Evolutionary conservation across 2,888 invertebrate species (phyloP), one percentile per base, ranked within the genome.

Genomic region (Brachypalpus laphriformis): DNA sequence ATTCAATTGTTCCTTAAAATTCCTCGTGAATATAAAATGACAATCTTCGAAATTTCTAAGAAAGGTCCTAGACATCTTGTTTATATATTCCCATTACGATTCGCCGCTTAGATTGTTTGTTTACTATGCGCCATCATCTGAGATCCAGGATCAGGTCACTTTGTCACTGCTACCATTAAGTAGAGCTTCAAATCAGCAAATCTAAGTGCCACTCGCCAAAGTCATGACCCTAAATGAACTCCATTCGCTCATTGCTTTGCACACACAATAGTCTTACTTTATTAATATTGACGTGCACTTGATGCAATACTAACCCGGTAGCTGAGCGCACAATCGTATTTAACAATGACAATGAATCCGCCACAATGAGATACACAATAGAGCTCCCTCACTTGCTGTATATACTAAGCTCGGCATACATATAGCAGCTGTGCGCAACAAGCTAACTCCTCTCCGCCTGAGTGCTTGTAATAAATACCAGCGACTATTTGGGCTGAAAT

Each of bases 261-360:
- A 40, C 56, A 54, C 20, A 54, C 18, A 56, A 70, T 70, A 56
- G 65, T 66, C 34, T 51, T 37, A 40, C 49, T 80, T 74, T 75
- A 85, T 80, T 83, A 83, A 75, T 70, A 85, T 75, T 80, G 75
- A 80, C 74, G 70, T 81, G 80, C 74, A 75, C 80, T 80, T 81
- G 80, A 70, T 70, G 83, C 78, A 56, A 14, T 28, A 9, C 59
- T 57, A 40, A 65, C 75, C 70, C 59, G 59, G 70, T 80, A 75
- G 78, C 59, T 34, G 40, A 66, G 40, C 22, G 40, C 22, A 47
- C 63, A 70, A 77, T 45, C 74, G 56, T 51, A 42, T 68, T 75
- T 59, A 85, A 85, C 83, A 85, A 80, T 85, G 81, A 75, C 80
- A 74, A 28, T 80, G 80, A 80, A 80, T 74, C 37, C 11, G 31